These are phyloP conservation scores for Sander lucioperca DNA, from an alignment of 2,113 vertebrate genomes.

Conservation along the genomic window DNA sequence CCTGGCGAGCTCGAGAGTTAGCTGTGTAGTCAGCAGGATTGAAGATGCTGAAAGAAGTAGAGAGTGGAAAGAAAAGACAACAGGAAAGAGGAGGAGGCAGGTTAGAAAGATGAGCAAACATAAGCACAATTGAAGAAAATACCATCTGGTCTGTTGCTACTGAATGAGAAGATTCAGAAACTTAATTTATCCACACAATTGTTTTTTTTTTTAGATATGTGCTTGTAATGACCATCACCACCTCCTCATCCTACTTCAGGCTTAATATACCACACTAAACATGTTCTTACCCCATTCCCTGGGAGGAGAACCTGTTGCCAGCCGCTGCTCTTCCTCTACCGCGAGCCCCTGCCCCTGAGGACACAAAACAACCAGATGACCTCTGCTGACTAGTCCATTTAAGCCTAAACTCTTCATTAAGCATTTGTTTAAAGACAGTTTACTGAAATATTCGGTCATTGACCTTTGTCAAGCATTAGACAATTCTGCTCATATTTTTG, in stretches of 20 bases:
- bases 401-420: not conserved
- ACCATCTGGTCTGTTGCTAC: not conserved
- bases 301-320: slow-evolving; percentile 92
- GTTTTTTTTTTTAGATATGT: slow-evolving; percentile 59
- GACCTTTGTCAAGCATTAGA: not conserved
- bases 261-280: not conserved
- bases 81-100: not conserved
- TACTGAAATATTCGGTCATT: not conserved
- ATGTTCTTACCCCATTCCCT: slow-evolving; percentile 93
- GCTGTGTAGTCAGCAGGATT: slow-evolving; percentile 93
- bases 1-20: slow-evolving; percentile 86
- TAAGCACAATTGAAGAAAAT: not conserved
- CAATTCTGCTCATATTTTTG: too few relatives aligned
- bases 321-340: slow-evolving; percentile 91
- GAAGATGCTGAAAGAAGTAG: slow-evolving; percentile 87
- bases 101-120: not conserved
- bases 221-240: slow-evolving; percentile 70
- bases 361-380: slow-evolving; percentile 43
- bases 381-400: not conserved
- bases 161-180: slow-evolving; percentile 52
- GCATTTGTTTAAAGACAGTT: not conserved
- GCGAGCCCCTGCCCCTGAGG: slow-evolving; percentile 87
- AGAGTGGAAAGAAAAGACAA: not conserved
- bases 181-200: slow-evolving; percentile 41
- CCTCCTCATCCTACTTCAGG: not conserved